These are phyloP conservation scores for Conomelus anceps DNA, from an alignment of 2,888 invertebrate genomes.

Conservation along the genomic window DNA sequence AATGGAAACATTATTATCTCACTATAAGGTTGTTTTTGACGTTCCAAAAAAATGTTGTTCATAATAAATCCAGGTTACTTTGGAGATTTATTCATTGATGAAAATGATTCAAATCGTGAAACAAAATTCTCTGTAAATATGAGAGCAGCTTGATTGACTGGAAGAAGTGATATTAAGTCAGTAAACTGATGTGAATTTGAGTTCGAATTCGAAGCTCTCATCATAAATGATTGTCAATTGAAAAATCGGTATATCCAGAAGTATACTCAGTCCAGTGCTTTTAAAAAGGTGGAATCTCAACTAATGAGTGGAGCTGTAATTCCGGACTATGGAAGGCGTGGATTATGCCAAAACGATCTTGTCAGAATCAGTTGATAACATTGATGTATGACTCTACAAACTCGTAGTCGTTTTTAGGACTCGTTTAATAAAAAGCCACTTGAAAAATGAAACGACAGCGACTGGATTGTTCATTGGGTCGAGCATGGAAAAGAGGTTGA, in stretches of 20 bases:
- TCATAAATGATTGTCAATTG: neutral
- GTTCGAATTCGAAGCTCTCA: neutral
- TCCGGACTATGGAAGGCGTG: neutral
- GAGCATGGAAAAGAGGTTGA: neutral
- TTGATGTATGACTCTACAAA: slow-evolving; percentile 2
- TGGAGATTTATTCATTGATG: too few species aligned
- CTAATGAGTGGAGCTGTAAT: neutral
- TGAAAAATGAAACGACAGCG: neutral
- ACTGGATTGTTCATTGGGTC: neutral
- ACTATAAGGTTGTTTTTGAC: too few species aligned
- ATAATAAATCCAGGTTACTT: too few species aligned
- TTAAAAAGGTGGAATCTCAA: neutral
- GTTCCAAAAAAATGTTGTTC: too few species aligned
- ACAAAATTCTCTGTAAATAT: too few species aligned
- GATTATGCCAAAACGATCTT: slow-evolving; percentile 2
- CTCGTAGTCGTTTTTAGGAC: neutral
- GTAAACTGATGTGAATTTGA: neutral
- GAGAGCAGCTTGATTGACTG: neutral
- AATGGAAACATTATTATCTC: too few species aligned
- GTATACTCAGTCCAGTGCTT: neutral
- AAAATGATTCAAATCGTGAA: too few species aligned
- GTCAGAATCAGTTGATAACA: slow-evolving; percentile 3
- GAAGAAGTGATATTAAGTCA: too few species aligned
- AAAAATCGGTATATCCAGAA: neutral
- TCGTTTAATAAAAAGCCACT: slow-evolving; percentile 10